Evolutionary conservation across 2,797 vertebrate genomes (phyloP), one percentile per base, ranked within the genome.

Genomic region (Characodon lateralis): DNA sequence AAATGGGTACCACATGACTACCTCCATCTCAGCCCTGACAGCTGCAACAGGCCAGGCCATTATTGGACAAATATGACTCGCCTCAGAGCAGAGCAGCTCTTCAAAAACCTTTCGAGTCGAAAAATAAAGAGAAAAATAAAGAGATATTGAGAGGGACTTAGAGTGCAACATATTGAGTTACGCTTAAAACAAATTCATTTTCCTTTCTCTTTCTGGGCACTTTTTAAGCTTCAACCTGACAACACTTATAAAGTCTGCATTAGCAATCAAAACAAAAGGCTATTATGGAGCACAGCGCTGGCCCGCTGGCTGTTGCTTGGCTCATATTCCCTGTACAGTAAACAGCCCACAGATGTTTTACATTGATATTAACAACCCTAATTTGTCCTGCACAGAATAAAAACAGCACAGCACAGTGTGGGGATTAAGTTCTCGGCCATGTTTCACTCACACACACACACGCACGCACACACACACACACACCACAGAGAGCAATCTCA

Each of bases 1-100:
- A 94, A 94, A 94, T 93, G 92, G 88, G 83, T 88, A 94, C 93
- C 93, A 94, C 90, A 93, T 93, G 92, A 94, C 89, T 93, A 90
- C 88, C 88, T 90, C 83, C 77, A 83, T 84, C 82, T 89, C 92
- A 84, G 89, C 72, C 86, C 80, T 89, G 82, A 93, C 93, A 95
- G 93, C 93, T 94, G 93, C 92, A 88, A 84, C 88, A 86, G 82
- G 91, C 92, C 90, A 80, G 87, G 88, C 89, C 71, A 80, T 94
- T 93, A 93, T 92, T 93, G 89, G 88, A 93, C 93, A 93, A 95
- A 93, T 93, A 93, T 90, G 92, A 93, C 91, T 94, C 76, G 77
- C 90, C 88, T 89, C 91, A 82, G 91, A 93, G 90, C 89, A 85
- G 90, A 90, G 82, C 35, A 10, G 80, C 78, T 82, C 92, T 92